Conservation (phyloP, 2,113 vertebrate genomes). For the Hippocampus guttulatus region DNA sequence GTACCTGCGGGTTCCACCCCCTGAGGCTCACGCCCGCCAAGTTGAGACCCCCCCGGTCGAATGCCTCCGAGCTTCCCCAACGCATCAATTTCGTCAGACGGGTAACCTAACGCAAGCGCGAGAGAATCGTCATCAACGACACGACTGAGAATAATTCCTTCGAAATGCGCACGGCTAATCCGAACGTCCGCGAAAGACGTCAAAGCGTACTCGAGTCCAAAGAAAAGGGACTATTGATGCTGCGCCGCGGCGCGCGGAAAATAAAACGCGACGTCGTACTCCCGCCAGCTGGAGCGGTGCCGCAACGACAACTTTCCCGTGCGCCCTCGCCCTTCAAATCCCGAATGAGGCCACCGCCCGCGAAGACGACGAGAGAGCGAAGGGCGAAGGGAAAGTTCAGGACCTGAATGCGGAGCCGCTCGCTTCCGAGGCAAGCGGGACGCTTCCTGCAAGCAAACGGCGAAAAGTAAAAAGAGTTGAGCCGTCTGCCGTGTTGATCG, state of each 20-base stretch:
- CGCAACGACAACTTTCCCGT: neutral
- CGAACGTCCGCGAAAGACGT: no score
- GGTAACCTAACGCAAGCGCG: slow-evolving; percentile 30
- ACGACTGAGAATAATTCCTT: neutral
- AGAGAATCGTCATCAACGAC: neutral
- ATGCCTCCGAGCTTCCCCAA: no score
- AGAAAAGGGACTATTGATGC: no score
- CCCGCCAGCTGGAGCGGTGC: neutral
- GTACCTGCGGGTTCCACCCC: neutral
- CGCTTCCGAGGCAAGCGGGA: slow-evolving; percentile 21
- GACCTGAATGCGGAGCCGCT: slow-evolving; percentile 40
- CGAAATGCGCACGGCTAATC: neutral
- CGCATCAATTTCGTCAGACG: slow-evolving; percentile 5
- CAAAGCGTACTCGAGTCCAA: neutral
- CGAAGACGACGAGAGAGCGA: neutral
- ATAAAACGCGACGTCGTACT: neutral
- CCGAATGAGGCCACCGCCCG: neutral
- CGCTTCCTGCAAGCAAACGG: slow-evolving; percentile 9
- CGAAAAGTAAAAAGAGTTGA: neutral
- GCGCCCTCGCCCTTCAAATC: neutral
- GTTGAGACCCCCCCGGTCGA: no score
- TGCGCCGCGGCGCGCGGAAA: neutral
- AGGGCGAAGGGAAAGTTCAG: neutral
- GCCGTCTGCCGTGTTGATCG: neutral
- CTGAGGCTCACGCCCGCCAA: neutral